These are phyloP conservation scores for Hyperopisus bebe DNA, from an alignment of 2,113 vertebrate species.

Conservation along the genomic window DNA sequence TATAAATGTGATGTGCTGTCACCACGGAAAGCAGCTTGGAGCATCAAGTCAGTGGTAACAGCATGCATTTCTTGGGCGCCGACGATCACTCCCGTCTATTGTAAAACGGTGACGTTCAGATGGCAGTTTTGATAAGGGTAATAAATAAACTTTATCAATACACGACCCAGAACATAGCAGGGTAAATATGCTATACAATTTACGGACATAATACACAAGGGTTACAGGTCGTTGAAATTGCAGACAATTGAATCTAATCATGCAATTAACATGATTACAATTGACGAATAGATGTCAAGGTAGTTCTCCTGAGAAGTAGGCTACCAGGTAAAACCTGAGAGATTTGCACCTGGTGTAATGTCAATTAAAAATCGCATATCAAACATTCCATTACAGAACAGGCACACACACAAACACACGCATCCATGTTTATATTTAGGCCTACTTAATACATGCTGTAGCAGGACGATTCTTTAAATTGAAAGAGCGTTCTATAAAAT, in stretches of 20 bases:
- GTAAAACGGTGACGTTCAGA: background rate
- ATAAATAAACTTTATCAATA: background rate
- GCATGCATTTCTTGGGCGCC: background rate
- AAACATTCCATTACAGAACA: background rate
- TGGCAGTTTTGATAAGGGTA: background rate
- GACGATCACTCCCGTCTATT: background rate
- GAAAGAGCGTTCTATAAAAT: background rate
- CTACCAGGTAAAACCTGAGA: background rate
- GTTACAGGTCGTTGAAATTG: background rate
- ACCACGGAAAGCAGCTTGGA: background rate
- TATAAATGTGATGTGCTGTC: background rate
- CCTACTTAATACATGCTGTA: background rate
- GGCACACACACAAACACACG: background rate
- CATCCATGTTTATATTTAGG: background rate
- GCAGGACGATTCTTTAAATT: background rate
- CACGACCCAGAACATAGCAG: background rate
- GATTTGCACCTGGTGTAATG: background rate
- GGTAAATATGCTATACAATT: background rate
- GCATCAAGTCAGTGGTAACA: background rate
- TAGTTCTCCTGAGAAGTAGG: background rate
- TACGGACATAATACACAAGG: background rate
- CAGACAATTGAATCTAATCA: background rate
- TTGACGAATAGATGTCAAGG: background rate
- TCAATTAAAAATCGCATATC: background rate
- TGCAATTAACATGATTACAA: background rate